Evolutionary conservation across 2,113 vertebrate species (phyloP).

Genomic region (Zosterops hypoxanthus): DNA sequence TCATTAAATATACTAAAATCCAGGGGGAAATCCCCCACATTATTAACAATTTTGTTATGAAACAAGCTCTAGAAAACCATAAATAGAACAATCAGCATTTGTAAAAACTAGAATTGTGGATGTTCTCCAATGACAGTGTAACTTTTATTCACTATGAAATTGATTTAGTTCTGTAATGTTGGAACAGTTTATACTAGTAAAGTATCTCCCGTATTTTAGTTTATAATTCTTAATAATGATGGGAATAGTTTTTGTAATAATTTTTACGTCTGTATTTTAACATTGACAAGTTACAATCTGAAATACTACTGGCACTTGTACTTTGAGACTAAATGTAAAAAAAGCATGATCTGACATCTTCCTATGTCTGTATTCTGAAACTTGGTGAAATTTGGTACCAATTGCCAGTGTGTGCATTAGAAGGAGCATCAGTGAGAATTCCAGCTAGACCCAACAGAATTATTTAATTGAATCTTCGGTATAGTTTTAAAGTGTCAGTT

Average conservation of each 20-base stretch:
- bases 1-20: background rate
- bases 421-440: background rate
- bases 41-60: background rate
- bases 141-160: background rate
- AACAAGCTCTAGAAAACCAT: background rate
- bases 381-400: background rate
- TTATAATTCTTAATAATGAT: background rate
- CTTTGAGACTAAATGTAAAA: background rate
- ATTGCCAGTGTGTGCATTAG: background rate
- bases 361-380: background rate
- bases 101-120: background rate
- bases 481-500: background rate
- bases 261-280: background rate
- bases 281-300: background rate
- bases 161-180: background rate
- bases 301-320: background rate
- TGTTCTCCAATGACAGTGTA: background rate
- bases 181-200: background rate
- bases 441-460: background rate
- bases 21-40: background rate
- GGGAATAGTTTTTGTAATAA: background rate
- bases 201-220: background rate
- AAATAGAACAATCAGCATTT: background rate
- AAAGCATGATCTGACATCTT: background rate
- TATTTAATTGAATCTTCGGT: background rate